A percentile compares a stretch with the other conserved stretches of the same genome.
These are phyloP conservation scores for Drosophila ustulata DNA, from an alignment of 2,888 invertebrate species.

Conservation along the genomic window DNA sequence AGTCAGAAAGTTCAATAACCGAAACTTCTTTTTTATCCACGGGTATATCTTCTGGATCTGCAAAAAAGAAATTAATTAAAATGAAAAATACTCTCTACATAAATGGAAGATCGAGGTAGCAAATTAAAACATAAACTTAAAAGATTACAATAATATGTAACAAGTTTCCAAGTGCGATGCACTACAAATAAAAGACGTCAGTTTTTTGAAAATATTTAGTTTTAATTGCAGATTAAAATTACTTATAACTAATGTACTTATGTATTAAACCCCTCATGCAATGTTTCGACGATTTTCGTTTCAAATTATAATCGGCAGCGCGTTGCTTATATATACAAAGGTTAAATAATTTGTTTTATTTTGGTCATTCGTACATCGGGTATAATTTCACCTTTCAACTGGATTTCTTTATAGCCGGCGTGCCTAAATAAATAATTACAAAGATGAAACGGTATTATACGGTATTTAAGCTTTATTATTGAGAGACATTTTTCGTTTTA, in stretches of 20 bases:
- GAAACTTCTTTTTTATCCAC: slow-evolving; percentile 60
- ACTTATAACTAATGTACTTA: slow-evolving; percentile 39
- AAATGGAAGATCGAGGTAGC: slow-evolving; percentile 14
- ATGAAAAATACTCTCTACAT: slow-evolving; percentile 34
- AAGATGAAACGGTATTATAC: slow-evolving; percentile 44
- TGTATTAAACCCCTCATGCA: slow-evolving; percentile 33
- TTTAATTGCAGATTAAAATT: slow-evolving; percentile 54
- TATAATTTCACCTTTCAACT: slow-evolving; percentile 29
- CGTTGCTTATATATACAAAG: slow-evolving; percentile 16
- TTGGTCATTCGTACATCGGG: slow-evolving; percentile 49
- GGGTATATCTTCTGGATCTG: slow-evolving; percentile 41
- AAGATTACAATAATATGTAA: background rate
- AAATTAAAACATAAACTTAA: slow-evolving; percentile 21
- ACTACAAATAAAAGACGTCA: slow-evolving; percentile 51
- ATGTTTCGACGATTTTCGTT: slow-evolving; percentile 13
- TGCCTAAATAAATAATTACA: slow-evolving; percentile 59
- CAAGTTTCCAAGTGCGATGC: background rate
- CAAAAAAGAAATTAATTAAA: slow-evolving; percentile 44
- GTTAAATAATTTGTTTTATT: slow-evolving; percentile 8
- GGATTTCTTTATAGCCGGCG: slow-evolving; percentile 11
- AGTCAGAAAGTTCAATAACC: slow-evolving; percentile 67
- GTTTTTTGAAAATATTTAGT: slow-evolving; percentile 44
- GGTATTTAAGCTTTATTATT: slow-evolving; percentile 50
- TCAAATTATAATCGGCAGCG: slow-evolving; percentile 25
- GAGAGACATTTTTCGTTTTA: slow-evolving; percentile 35